phyloP scores from a whole-genome alignment of 2,797 vertebrate genomes.

The Chelon auratus region DNA sequence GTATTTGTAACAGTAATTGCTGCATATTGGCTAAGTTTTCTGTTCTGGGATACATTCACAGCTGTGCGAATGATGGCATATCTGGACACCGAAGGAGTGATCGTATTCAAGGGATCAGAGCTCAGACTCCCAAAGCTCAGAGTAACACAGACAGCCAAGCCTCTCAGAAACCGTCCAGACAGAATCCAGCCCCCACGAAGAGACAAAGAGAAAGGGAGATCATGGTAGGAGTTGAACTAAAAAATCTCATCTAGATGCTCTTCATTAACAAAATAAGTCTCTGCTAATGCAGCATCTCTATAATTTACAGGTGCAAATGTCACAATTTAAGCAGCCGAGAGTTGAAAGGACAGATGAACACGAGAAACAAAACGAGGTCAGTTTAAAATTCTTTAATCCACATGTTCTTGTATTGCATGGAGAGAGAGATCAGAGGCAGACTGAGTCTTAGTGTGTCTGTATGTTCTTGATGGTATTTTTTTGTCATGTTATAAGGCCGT shows the following conservation, averaged over 20 bases:
- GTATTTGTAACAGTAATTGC: background rate
- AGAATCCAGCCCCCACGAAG: constrained; percentile 50
- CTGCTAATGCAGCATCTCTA: constrained; percentile 12
- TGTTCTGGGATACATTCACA: constrained; percentile 30
- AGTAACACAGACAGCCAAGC: constrained; percentile 16
- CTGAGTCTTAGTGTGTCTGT: background rate
- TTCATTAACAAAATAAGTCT: background rate
- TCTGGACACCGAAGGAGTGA: constrained; percentile 57
- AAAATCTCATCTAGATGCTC: background rate
- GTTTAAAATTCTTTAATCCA: background rate
- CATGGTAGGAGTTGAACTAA: constrained; percentile 59
- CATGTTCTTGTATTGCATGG: background rate
- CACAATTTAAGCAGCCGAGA: constrained; percentile 48
- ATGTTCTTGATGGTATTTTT: background rate
- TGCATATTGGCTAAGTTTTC: background rate
- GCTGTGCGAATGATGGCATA: constrained; percentile 56
- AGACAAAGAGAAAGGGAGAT: constrained; percentile 38
- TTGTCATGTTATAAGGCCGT: constrained; percentile 6
- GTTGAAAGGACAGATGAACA: constrained; percentile 24
- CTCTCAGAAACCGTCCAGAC: constrained; percentile 40
- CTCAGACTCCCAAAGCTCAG: constrained; percentile 27
- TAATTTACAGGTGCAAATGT: constrained; percentile 60
- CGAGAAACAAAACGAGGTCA: constrained; percentile 56
- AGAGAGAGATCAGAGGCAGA: background rate
- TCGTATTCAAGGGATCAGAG: constrained; percentile 54